Evolutionary conservation across 1,140 invertebrate species (phyloP), one percentile per base, ranked within the genome.

Genomic region (Chelonus insularis): DNA sequence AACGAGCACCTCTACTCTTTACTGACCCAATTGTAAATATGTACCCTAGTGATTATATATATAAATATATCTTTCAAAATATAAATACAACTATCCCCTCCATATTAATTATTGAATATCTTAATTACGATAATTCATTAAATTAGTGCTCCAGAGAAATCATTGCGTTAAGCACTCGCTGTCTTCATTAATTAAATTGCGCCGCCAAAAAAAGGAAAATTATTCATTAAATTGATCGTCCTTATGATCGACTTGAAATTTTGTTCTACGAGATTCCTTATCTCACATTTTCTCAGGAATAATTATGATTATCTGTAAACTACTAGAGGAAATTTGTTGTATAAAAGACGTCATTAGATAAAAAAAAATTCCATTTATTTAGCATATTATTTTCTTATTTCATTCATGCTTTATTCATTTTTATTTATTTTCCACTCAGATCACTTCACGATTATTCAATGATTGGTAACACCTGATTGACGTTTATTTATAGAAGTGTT

Each of bases 71-170:
- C n/a, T n/a, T n/a, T n/a, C n/a, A n/a, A n/a, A n/a, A n/a, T 67
- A 68, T 73, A 72, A 70, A 73, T 70, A 72, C 68, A 69, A 73
- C 68, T 78, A 75, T 76, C 59, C 60, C 45, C 62, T 65, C 66
- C 65, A 71, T 74, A 78, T 74, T 76, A 78, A 80, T 79, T 77
- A 78, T 76, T 76, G 65, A 77, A 76, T 75, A 76, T 76, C 75
- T 74, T 76, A 60, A 77, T 73, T 76, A 47, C 72, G 23, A 56
- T 60, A 60, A 78, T 77, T 73, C 69, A 79, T 70, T 69, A 77
- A 34, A 47, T 70, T 75, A 75, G 65, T 57, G 39, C 56, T 57
- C 9, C 50, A 52, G 18, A 12, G 36, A 39, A 60, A 69, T 68
- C 55, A 54, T 63, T 66, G 68, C 68, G 68, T 71, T 64, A 6